These are phyloP conservation scores for Orius laevigatus DNA, from an alignment of 1,140 invertebrate species.

Conservation along the genomic window DNA sequence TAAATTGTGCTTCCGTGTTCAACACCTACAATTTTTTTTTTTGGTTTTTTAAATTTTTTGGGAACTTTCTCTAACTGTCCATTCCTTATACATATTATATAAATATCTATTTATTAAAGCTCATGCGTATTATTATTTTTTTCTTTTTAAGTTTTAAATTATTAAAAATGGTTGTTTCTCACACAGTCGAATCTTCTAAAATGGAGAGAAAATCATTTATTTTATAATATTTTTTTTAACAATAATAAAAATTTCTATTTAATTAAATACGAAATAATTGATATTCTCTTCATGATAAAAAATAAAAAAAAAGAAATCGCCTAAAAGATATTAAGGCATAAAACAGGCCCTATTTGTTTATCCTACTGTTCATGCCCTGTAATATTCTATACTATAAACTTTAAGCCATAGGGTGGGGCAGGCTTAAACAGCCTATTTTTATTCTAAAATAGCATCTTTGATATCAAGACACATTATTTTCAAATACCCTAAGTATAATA, in stretches of 20 bases:
- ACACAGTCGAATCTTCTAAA: too few species aligned
- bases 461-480: too few species aligned
- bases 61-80: slow-evolving; percentile 9
- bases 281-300: too few species aligned
- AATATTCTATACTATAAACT: slow-evolving; percentile 15
- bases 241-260: background rate
- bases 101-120: slow-evolving; percentile 16
- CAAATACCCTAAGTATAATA: too few species aligned
- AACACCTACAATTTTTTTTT: background rate
- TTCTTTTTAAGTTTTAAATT: slow-evolving; percentile 4
- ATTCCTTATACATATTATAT: slow-evolving; percentile 11
- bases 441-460: too few species aligned
- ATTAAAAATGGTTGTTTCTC: slow-evolving; percentile 4
- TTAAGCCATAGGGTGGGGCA: slow-evolving; percentile 11
- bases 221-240: background rate
- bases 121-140: slow-evolving; percentile 16
- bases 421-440: slow-evolving; percentile 12
- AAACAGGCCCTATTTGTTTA: slow-evolving; percentile 12
- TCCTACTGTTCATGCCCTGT: slow-evolving; percentile 13
- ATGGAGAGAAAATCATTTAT: slow-evolving; percentile 10
- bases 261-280: too few species aligned
- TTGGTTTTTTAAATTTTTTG: background rate
- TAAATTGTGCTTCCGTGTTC: slow-evolving; percentile 11
- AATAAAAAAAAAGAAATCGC: slow-evolving; percentile 4
- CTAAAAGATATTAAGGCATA: slow-evolving; percentile 13